These are phyloP conservation scores for Tetrapedia diversipes DNA, from an alignment of 2,888 invertebrate species.

Conservation along the genomic window DNA sequence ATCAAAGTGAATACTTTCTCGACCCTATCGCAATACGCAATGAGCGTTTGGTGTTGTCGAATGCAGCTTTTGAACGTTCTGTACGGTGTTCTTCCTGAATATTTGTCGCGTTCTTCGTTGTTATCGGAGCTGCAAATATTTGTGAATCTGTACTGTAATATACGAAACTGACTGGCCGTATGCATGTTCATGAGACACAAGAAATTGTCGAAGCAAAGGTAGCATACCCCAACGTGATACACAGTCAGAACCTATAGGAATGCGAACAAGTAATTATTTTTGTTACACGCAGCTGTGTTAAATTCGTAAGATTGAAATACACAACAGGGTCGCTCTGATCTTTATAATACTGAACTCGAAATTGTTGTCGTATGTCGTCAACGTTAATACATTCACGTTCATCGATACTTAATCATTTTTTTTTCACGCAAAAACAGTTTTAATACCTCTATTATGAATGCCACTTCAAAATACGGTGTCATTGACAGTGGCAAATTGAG, in stretches of 20 bases:
- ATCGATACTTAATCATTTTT: too few species aligned
- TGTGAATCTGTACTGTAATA: slow-evolving; percentile 28
- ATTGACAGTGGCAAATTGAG: slow-evolving; percentile 47
- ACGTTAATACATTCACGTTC: too few species aligned
- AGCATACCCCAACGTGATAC: slow-evolving; percentile 11
- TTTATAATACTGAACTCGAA: too few species aligned
- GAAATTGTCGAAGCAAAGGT: slow-evolving; percentile 36
- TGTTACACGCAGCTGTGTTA: background rate
- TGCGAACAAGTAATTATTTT: background rate
- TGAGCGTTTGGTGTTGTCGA: slow-evolving; percentile 48
- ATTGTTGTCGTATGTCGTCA: too few species aligned
- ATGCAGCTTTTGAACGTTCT: background rate
- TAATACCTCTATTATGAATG: background rate
- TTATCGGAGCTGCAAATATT: background rate
- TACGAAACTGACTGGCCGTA: slow-evolving; percentile 26
- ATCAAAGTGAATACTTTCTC: slow-evolving; percentile 58
- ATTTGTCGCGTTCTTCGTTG: background rate
- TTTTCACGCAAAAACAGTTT: background rate
- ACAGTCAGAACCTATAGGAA: background rate
- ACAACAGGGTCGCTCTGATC: too few species aligned
- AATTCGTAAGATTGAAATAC: too few species aligned
- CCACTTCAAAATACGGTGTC: slow-evolving; percentile 22
- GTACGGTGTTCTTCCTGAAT: too few species aligned
- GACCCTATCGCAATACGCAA: slow-evolving; percentile 53
- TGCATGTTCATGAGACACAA: slow-evolving; percentile 34